Evolutionary conservation across 30 jellyfish, hydroid and myxozoan species (phyloP).

Genomic region (Phacellophora camtschatica): DNA sequence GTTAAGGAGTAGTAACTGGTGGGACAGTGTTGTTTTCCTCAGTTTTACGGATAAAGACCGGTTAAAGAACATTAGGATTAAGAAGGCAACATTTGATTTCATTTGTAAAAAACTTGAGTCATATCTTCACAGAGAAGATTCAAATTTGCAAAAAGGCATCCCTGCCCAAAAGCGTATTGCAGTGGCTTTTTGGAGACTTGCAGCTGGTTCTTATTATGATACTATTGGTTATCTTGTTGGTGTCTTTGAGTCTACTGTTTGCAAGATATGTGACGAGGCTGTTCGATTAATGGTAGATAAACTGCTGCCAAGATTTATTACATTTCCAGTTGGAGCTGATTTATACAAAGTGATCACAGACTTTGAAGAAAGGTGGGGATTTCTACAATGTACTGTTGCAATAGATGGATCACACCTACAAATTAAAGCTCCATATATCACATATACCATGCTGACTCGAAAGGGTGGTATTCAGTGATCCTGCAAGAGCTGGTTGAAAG

Average conservation of each 20-base stretch:
- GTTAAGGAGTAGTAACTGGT: conserved; percentile 10
- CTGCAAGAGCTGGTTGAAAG: no score
- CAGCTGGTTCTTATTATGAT: background rate
- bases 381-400: conserved; percentile 16
- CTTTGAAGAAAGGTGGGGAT: background rate
- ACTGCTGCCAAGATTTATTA: background rate
- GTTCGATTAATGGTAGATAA: background rate
- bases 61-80: conserved; percentile 12
- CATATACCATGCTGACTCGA: conserved; percentile 2
- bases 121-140: background rate
- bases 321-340: conserved; percentile 4
- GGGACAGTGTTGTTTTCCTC: background rate
- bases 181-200: conserved; percentile 26
- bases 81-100: conserved; percentile 2
- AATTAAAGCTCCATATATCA: conserved; percentile 8
- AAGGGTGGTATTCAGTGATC: background rate
- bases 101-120: conserved; percentile 9
- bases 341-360: background rate
- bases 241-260: conserved; percentile 3
- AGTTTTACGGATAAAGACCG: conserved; percentile 3
- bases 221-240: conserved; percentile 36
- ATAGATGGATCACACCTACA: conserved; percentile 21
- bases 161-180: background rate
- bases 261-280: background rate
- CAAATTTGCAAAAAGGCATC: conserved; percentile 8